Evolutionary conservation across 2,888 invertebrate species (phyloP).

Genomic region (Rhamnusium bicolor): DNA sequence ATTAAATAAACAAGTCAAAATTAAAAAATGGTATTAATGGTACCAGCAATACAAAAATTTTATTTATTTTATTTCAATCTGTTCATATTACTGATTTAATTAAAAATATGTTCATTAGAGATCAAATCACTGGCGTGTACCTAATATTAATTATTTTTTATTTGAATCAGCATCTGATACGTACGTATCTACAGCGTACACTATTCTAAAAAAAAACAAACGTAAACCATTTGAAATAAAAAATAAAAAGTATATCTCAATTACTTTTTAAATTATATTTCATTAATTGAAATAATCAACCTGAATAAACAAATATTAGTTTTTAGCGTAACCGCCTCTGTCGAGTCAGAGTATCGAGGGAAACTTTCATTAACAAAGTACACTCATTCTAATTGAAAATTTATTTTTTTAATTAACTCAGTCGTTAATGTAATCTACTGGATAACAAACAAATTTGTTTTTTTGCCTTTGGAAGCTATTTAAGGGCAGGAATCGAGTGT

Average conservation of each 20-base stretch:
- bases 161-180: background rate
- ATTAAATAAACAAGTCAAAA: too few species aligned
- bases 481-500: too few species aligned
- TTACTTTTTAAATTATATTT: conserved; percentile 45
- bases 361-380: conserved; percentile 66
- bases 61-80: too few species aligned
- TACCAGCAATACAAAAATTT: too few species aligned
- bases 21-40: too few species aligned
- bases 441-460: conserved; percentile 26
- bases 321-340: conserved; percentile 40
- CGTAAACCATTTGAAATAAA: background rate
- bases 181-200: background rate
- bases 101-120: too few species aligned
- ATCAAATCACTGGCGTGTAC: too few species aligned
- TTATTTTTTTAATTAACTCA: conserved; percentile 66
- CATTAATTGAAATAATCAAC: conserved; percentile 54
- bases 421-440: conserved; percentile 48
- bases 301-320: conserved; percentile 56
- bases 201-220: background rate
- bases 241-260: conserved; percentile 8
- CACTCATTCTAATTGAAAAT: conserved; percentile 66
- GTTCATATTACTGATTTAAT: too few species aligned
- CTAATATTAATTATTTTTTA: background rate
- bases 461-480: background rate
- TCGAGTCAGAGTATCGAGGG: conserved; percentile 50